Evolutionary conservation across 2,797 vertebrate species (phyloP).

Genomic region (Neomorphus geoffroyi): DNA sequence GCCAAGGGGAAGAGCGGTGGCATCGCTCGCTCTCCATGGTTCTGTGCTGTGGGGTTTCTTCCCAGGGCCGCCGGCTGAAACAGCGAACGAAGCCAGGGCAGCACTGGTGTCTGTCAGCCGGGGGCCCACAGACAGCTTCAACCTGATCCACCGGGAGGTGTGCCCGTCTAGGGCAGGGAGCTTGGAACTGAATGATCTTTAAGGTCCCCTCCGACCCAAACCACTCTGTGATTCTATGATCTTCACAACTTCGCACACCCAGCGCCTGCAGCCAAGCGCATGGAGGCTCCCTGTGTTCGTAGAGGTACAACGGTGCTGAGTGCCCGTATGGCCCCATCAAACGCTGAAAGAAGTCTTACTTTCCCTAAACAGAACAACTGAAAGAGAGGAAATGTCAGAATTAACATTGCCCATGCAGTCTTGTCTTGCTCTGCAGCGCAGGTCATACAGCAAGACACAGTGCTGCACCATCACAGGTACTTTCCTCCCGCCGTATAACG

Average conservation of each 20-base stretch:
- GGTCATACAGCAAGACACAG: fast-evolving
- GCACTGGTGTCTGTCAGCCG: fast-evolving
- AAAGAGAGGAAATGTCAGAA: not conserved
- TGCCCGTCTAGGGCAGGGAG: too few species aligned
- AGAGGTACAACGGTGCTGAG: fast-evolving
- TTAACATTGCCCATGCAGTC: not conserved
- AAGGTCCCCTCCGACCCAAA: too few species aligned
- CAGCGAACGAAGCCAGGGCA: not conserved
- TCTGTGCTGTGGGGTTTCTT: too few species aligned
- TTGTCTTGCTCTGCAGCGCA: fast-evolving
- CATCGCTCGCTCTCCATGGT: fast-evolving
- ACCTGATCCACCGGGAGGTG: too few species aligned
- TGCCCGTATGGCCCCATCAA: fast-evolving
- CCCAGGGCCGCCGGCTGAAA: not conserved
- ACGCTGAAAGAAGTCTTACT: not conserved
- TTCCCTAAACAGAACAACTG: not conserved
- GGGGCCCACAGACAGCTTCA: not conserved
- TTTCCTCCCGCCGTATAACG: not conserved
- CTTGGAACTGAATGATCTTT: too few species aligned
- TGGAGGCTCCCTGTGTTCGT: too few species aligned
- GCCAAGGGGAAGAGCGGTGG: not conserved
- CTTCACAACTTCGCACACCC: not conserved
- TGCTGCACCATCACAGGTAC: fast-evolving
- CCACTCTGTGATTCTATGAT: too few species aligned
- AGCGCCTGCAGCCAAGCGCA: not conserved